Conservation (phyloP, 30 jellyfish, hydroid and myxozoan genomes). For the Rhopilema esculentum region DNA sequence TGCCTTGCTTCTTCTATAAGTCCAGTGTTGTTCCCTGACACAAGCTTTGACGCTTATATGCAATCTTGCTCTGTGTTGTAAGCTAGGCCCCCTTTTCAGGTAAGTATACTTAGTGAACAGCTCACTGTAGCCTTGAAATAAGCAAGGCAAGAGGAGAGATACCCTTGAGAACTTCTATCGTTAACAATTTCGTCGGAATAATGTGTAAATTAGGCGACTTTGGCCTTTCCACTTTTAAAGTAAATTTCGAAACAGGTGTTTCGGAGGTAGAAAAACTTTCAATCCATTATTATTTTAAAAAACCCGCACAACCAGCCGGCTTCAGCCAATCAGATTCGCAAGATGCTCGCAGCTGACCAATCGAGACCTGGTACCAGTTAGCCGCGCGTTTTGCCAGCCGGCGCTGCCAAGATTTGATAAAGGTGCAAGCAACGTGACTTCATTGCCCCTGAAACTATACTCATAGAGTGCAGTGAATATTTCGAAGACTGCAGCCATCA, state of each 20-base stretch:
- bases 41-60: not conserved
- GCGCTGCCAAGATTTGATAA: slow-evolving; percentile 54
- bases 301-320: slow-evolving; percentile 94
- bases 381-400: slow-evolving; percentile 85
- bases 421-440: slow-evolving; percentile 56
- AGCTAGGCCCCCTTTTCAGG: not conserved
- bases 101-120: not conserved
- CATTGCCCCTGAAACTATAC: not conserved
- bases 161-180: not conserved
- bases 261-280: slow-evolving; percentile 64
- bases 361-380: slow-evolving; percentile 80
- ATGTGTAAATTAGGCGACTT: slow-evolving; percentile 59
- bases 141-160: not conserved
- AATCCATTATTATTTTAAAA: slow-evolving; percentile 75
- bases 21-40: not conserved
- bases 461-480: slow-evolving; percentile 54
- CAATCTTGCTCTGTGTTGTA: not conserved
- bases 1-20: not conserved
- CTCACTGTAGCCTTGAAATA: not conserved
- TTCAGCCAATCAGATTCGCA: slow-evolving; percentile 71
- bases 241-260: slow-evolving; percentile 80
- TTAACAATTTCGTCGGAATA: slow-evolving; percentile 24
- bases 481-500: slow-evolving; percentile 39
- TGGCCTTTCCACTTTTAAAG: slow-evolving; percentile 82
- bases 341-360: slow-evolving; percentile 78